A percentile compares a stretch with the other conserved stretches of the same genome.
These are phyloP conservation scores for Listrodromus nycthemerus DNA, from an alignment of 2,888 invertebrate genomes.

Conservation along the genomic window DNA sequence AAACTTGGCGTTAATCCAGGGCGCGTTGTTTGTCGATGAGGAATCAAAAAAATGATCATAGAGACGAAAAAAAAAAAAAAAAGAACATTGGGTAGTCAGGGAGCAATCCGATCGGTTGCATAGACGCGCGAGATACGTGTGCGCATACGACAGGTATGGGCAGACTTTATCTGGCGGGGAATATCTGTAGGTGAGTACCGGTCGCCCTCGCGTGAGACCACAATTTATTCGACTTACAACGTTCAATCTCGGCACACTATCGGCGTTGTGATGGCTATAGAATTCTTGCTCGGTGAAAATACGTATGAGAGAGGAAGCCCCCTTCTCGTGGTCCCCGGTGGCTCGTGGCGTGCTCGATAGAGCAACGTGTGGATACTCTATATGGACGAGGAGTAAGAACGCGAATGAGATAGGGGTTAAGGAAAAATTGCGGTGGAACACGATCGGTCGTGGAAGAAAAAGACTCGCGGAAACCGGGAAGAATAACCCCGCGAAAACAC, in stretches of 20 bases:
- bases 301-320: conserved; percentile 15
- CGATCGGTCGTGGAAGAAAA: not conserved
- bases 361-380: conserved; percentile 46
- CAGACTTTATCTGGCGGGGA: conserved; percentile 16
- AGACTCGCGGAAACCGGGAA: not conserved
- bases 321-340: conserved; percentile 40
- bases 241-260: conserved; percentile 63
- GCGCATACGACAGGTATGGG: conserved; percentile 11
- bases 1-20: conserved; percentile 45
- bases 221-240: conserved; percentile 65
- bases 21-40: not conserved
- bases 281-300: conserved; percentile 58
- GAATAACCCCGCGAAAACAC: conserved; percentile 16
- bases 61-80: conserved; percentile 18
- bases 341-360: conserved; percentile 46
- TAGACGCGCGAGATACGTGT: not conserved
- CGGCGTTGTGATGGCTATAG: conserved; percentile 57
- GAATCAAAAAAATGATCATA: conserved; percentile 4
- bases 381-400: conserved; percentile 39
- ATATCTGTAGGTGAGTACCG: conserved; percentile 58
- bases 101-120: not conserved
- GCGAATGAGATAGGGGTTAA: conserved; percentile 31
- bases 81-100: conserved; percentile 14
- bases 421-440: conserved; percentile 18
- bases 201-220: conserved; percentile 49